Conservation (phyloP, 2,113 vertebrate genomes). For the Pelvicachromis taeniatus region DNA sequence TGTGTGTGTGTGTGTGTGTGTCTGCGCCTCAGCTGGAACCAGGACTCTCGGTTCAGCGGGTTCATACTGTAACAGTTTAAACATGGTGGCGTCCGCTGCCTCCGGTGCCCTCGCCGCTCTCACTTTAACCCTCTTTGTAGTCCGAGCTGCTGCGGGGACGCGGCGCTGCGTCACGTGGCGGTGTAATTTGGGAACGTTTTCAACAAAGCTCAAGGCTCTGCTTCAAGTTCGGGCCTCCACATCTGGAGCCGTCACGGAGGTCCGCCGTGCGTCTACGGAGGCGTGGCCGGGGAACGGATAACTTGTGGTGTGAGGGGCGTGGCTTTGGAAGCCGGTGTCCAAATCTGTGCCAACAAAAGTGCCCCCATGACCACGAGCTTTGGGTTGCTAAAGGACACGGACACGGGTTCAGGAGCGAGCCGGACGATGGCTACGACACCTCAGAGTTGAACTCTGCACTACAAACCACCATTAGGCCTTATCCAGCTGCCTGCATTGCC, state of each 20-base stretch:
- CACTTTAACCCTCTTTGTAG: neutral
- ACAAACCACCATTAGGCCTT: neutral
- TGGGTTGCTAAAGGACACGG: neutral
- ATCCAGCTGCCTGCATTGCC: neutral
- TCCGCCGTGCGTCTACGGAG: neutral
- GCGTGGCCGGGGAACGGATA: neutral
- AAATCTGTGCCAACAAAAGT: neutral
- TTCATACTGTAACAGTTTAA: conserved; percentile 16
- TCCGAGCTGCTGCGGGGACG: neutral
- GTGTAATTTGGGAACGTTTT: neutral
- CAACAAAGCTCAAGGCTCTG: neutral
- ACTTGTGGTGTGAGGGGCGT: neutral
- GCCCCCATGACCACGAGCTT: no score
- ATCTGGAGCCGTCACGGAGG: neutral
- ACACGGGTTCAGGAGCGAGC: neutral
- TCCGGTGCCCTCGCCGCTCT: neutral
- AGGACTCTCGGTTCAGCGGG: conserved; percentile 9
- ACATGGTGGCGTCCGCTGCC: conserved; percentile 10
- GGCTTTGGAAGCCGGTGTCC: neutral
- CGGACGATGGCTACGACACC: neutral
- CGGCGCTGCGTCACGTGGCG: neutral
- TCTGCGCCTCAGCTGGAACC: conserved; percentile 6
- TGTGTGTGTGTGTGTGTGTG: neutral
- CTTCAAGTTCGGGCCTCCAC: neutral
- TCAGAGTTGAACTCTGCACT: neutral